phyloP scores from a whole-genome alignment of 2,888 invertebrate species.

The Orgyia antiqua region DNA sequence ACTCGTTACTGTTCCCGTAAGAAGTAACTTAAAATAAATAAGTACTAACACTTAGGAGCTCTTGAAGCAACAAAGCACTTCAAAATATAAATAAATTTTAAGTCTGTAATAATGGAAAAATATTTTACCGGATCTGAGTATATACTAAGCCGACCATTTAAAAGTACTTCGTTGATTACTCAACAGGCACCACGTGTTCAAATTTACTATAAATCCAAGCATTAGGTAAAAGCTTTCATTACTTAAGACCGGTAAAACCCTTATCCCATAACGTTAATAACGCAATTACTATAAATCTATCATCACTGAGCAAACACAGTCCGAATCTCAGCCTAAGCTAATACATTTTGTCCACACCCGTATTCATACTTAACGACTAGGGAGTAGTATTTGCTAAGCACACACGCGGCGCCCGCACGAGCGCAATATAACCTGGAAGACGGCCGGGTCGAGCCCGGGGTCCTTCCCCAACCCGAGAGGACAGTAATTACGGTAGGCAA shows the following conservation, averaged over 20 bases:
- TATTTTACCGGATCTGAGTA: neutral
- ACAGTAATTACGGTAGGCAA: conserved; percentile 80
- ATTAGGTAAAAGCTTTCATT: conserved; percentile 75
- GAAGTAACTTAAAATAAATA: conserved; percentile 43
- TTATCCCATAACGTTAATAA: conserved; percentile 79
- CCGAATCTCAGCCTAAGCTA: conserved; percentile 78
- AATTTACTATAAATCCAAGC: conserved; percentile 69
- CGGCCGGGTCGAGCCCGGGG: conserved; percentile 65
- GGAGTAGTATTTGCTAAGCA: conserved; percentile 74
- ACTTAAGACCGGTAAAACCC: conserved; percentile 77
- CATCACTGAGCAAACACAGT: conserved; percentile 75
- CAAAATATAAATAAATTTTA: neutral
- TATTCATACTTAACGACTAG: conserved; percentile 76
- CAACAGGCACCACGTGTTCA: conserved; percentile 58
- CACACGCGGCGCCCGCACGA: conserved; percentile 74
- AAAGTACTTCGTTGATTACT: conserved; percentile 33
- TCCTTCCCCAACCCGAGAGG: conserved; percentile 72
- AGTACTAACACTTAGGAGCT: conserved; percentile 11
- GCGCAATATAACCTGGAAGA: conserved; percentile 75
- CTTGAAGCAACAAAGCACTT: conserved; percentile 9
- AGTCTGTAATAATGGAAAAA: neutral
- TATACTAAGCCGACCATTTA: neutral
- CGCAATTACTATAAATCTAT: conserved; percentile 79
- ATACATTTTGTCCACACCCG: conserved; percentile 78
- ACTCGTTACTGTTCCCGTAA: conserved; percentile 50